Evolutionary conservation across 2,113 vertebrate species (phyloP).

Genomic region (Orthochromis malagaraziensis): DNA sequence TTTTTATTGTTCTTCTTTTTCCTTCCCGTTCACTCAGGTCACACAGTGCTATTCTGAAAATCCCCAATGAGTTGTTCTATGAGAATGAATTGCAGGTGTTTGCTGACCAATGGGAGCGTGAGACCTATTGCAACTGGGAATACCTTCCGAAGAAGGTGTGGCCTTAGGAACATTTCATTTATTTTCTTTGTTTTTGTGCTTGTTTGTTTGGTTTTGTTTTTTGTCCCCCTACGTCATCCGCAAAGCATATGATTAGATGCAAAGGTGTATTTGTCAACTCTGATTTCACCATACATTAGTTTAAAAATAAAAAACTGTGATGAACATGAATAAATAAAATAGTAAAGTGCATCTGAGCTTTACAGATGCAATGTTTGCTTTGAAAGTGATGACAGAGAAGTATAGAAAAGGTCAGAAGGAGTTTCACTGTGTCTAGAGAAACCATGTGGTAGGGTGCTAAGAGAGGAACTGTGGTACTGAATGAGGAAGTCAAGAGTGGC

Average conservation of each 20-base stretch:
- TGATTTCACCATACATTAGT: accelerated
- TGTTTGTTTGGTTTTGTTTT: background rate
- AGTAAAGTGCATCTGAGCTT: background rate
- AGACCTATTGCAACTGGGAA: conserved; percentile 80
- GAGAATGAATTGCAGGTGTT: conserved; percentile 79
- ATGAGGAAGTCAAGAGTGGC: background rate
- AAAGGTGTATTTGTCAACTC: background rate
- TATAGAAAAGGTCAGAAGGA: background rate
- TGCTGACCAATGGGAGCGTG: conserved; percentile 56
- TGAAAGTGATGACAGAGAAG: background rate
- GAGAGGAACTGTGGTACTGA: background rate
- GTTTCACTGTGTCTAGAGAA: background rate
- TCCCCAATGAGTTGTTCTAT: conserved; percentile 86
- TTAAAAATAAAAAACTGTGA: background rate
- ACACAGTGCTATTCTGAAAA: conserved; percentile 80
- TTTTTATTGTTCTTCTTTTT: background rate
- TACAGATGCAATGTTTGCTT: background rate
- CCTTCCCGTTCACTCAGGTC: conserved; percentile 68
- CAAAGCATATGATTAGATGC: background rate
- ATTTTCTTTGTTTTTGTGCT: background rate
- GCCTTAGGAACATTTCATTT: accelerated
- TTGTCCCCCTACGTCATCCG: accelerated
- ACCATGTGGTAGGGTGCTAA: background rate
- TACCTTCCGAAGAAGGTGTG: conserved; percentile 76
- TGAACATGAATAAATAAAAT: background rate